These are phyloP conservation scores for Melitaea athalia DNA, from an alignment of 2,888 invertebrate species.

Conservation along the genomic window DNA sequence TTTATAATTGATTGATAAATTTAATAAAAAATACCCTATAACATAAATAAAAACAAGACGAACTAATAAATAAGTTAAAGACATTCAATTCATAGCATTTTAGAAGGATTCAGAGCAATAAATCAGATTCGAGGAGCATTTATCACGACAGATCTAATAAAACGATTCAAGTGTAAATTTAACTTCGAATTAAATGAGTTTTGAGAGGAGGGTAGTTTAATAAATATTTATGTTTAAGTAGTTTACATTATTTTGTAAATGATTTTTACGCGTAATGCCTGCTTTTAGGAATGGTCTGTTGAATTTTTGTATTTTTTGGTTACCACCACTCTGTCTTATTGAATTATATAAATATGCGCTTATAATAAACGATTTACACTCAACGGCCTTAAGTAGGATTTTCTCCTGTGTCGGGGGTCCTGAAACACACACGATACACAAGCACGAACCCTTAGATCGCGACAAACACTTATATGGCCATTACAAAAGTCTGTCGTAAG, in stretches of 20 bases:
- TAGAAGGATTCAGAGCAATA: background rate
- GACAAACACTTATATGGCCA: too few relatives aligned
- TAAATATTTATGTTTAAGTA: background rate
- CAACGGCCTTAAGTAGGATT: too few relatives aligned
- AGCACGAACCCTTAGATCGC: too few relatives aligned
- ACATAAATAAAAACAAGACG: background rate
- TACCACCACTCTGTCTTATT: too few relatives aligned
- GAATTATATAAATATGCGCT: too few relatives aligned
- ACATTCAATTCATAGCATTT: background rate
- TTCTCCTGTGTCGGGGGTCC: too few relatives aligned
- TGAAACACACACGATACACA: too few relatives aligned
- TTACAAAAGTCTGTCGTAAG: too few relatives aligned
- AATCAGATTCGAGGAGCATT: conserved; percentile 9
- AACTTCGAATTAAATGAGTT: conserved; percentile 10
- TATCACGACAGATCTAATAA: conserved; percentile 25
- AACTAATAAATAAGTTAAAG: background rate
- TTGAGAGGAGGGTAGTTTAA: background rate
- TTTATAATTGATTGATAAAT: too few relatives aligned
- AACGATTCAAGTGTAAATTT: conserved; percentile 19
- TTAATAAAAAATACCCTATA: background rate
- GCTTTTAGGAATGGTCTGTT: too few relatives aligned
- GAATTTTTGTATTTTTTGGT: background rate
- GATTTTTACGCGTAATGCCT: too few relatives aligned
- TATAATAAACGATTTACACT: too few relatives aligned
- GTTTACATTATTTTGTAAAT: background rate